Evolutionary conservation across 2,797 vertebrate genomes (phyloP), one percentile per base, ranked within the genome.

Genomic region (Cynodonichthys magdalenae): DNA sequence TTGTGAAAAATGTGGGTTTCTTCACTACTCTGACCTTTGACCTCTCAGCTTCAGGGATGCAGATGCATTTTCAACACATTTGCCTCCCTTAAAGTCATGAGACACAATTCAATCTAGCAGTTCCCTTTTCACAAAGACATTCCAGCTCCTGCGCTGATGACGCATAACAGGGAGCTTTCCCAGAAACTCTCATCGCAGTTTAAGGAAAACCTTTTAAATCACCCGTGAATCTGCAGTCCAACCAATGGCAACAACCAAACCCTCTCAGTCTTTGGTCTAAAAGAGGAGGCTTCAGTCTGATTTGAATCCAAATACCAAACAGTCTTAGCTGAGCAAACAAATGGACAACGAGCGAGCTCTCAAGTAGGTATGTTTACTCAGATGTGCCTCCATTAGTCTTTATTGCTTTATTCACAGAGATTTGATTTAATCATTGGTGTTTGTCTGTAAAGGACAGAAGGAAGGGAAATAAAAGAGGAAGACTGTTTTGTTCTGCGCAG

Each of bases 321-420:
- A 55, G 67, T 83, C 69, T 78, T 85, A 83, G 78, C 85, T 87
- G 84, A 77, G 82, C 81, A 89, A 90, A 90, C 83, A 86, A 66
- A 80, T 12, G n/a, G 58, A 77, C 75, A 76, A 71, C 53, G 66
- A 66, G 29, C 2, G 62, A 66, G 53, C 73, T 69, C 73, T 58
- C 65, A 41, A 52, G 81, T 77, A 69, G 72, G 82, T 77, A 54
- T 71, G 83, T 89, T 85, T 74, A 84, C 83, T 80, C 84, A 87
- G 81, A 87, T 86, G 83, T 77, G 75, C 51, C 70, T 47, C 58
- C 65, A 63, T 80, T 71, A 75, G 70, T 63, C 66, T 89, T 90
- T 91, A 91, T 90, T 87, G 84, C 87, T 87, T 85, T 82, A 82
- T 86, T 90, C 83, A 82, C 49, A 0, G 67, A 71, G 82, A 83